Evolutionary conservation across 2,888 invertebrate genomes (phyloP), one percentile per base, ranked within the genome.

Genomic region (Perizoma affinitatum): DNA sequence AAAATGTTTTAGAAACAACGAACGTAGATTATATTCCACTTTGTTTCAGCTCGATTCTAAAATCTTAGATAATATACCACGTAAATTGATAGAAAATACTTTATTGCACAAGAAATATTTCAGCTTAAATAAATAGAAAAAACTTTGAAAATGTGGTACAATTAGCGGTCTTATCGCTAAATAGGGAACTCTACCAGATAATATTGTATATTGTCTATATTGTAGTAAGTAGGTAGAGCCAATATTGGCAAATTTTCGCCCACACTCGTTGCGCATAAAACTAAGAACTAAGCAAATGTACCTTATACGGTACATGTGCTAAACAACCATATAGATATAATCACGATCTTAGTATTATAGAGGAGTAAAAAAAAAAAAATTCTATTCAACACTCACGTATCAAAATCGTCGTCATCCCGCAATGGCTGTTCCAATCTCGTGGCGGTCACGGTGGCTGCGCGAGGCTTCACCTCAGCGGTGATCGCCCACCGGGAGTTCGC

Each of bases 371-470:
- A 3, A 22, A 22, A 22, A 22, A 2, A 22, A 22, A 22, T 22
- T 22, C 22, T 10, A 11, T 7, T 22, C 1, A 44, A 22, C 6
- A 44, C 88, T 84, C 73, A 91, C 91, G 80, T 74, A 51, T 87
- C 83, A 36, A 83, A 69, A 44, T 82, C 79, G 52, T 85, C 86
- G 63, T 90, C 90, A 53, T 90, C 90, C 22, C 84, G 78, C 56
- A 90, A 72, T 1, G 90, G 90, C 68, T 88, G 90, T 52, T 92
- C 92, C 5, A 91, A 78, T 63, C 95, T 95, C 57, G 96, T 95
- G 0, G 97, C 97, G 0, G 97, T 98, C 56, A 98, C 97, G 10
- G 97, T 96, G 36, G 97, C 98, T 2, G 96, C 95, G 3, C 97
- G 97, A 70, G 97, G 96, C 79, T 97, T 96, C 53, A 96, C 95